Evolutionary conservation across 2,888 invertebrate species (phyloP), one percentile per base, ranked within the genome.

Genomic region (Oscheius sp.): DNA sequence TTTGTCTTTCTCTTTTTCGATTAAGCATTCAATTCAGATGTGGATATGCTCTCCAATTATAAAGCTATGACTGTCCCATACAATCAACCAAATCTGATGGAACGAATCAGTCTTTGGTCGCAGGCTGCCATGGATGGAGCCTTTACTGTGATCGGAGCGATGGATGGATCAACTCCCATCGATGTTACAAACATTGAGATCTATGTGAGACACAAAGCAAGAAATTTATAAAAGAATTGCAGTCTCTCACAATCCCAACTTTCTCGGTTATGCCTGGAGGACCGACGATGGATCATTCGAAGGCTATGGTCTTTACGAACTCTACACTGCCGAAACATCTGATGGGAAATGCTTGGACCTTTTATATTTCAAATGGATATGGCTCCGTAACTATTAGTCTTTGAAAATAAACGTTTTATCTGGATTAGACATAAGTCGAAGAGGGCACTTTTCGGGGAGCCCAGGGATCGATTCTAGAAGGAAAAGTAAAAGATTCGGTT

Each of bases 351-450:
- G 20, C 20, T 20, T 48, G 48, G 48, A 48, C 48, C 12, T 23
- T 48, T 4, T 48, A 48, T 48, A 4, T 48, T 15, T 20, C 20
- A 3, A 23, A 4, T 6, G 48, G 48, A 48, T 48, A 15, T 3
- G 48, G 23, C 20, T 17, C 20, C 25, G 23, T 48, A 15, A 48
- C 48, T 15, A 8, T 37, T 37, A 37, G n/a, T n/a, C n/a, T n/a
- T n/a, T n/a, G n/a, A n/a, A n/a, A n/a, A n/a, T n/a, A n/a, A n/a
- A n/a, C n/a, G n/a, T n/a, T n/a, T n/a, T n/a, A n/a, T n/a, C n/a
- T n/a, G n/a, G n/a, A 20, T 33, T 34, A 57, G 2, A 57, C 61
- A 61, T 61, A 61, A 20, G 61, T 61, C 1, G 61, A 61, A 5
- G 45, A 42, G 1, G 61, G 61, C 5, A 20, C 31, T 15, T 61